These are phyloP conservation scores for Acanthochromis polyacanthus DNA, from an alignment of 2,113 vertebrate species.

Conservation along the genomic window DNA sequence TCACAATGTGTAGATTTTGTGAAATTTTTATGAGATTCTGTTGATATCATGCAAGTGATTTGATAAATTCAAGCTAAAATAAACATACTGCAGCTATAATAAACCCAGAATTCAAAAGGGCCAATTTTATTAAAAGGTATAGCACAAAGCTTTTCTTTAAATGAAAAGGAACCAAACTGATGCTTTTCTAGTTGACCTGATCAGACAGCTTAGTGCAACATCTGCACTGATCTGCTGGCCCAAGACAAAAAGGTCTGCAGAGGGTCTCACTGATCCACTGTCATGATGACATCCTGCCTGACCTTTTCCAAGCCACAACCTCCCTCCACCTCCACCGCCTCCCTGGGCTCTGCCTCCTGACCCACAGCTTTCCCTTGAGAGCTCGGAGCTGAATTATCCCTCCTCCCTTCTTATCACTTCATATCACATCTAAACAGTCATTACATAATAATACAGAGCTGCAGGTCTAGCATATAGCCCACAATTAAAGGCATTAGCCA, in stretches of 20 bases:
- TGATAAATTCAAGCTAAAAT: too few species aligned
- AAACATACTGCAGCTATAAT: too few species aligned
- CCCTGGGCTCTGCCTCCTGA: not conserved
- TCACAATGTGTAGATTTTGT: not conserved
- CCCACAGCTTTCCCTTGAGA: slow-evolving; percentile 13
- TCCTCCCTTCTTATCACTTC: slow-evolving; percentile 56
- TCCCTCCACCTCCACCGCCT: slow-evolving; percentile 5
- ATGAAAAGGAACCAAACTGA: too few species aligned
- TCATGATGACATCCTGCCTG: slow-evolving; percentile 18
- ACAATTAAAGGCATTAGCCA: slow-evolving; percentile 44
- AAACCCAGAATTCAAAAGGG: too few species aligned
- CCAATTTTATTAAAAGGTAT: too few species aligned
- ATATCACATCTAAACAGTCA: slow-evolving; percentile 61
- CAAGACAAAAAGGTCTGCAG: not conserved
- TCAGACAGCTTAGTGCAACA: not conserved
- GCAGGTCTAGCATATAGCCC: slow-evolving; percentile 8
- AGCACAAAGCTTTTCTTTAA: too few species aligned
- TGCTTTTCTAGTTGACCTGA: not conserved
- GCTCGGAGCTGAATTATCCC: slow-evolving; percentile 15
- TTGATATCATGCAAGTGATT: too few species aligned
- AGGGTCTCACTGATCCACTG: not conserved
- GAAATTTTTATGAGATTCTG: not conserved
- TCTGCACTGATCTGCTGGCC: slow-evolving; percentile 8
- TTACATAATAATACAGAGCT: slow-evolving; percentile 56
- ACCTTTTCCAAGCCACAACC: slow-evolving; percentile 10